Conservation (phyloP, 1,140 invertebrate species). For the Scaptomyza graminum region DNA sequence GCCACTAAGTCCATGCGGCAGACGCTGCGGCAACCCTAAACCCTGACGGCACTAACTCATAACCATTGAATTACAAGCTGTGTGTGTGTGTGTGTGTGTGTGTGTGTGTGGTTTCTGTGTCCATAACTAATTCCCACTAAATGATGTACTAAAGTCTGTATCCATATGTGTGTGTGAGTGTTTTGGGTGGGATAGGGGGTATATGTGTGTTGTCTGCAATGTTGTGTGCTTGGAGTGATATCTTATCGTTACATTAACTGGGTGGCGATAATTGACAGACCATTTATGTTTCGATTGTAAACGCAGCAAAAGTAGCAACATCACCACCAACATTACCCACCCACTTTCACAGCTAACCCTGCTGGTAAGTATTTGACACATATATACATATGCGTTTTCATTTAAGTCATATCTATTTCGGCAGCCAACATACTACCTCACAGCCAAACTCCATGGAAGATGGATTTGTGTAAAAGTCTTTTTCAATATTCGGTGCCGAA, state of each 20-base stretch:
- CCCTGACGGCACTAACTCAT: constrained; percentile 15
- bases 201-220: constrained; percentile 32
- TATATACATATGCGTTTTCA: constrained; percentile 13
- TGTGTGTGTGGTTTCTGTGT: constrained; percentile 38
- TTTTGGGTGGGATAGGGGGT: not conserved
- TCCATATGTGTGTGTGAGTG: not conserved
- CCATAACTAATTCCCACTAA: constrained; percentile 80
- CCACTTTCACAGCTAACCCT: not conserved
- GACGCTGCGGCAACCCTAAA: constrained; percentile 1
- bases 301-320: constrained; percentile 65
- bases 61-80: constrained; percentile 43
- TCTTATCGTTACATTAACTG: constrained; percentile 81
- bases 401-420: constrained; percentile 39
- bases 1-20: constrained; percentile 14
- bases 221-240: constrained; percentile 63
- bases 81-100: too few relatives aligned
- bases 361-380: not conserved
- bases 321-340: not conserved
- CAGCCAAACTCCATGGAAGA: constrained; percentile 19
- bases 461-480: constrained; percentile 26
- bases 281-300: constrained; percentile 80
- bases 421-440: not conserved
- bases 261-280: constrained; percentile 82
- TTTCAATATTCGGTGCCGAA: constrained; percentile 36
- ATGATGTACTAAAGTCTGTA: constrained; percentile 72